Base-by-base conservation (phyloP, 2,113 vertebrate genomes). In the Chloropsis hardwickii region DNA sequence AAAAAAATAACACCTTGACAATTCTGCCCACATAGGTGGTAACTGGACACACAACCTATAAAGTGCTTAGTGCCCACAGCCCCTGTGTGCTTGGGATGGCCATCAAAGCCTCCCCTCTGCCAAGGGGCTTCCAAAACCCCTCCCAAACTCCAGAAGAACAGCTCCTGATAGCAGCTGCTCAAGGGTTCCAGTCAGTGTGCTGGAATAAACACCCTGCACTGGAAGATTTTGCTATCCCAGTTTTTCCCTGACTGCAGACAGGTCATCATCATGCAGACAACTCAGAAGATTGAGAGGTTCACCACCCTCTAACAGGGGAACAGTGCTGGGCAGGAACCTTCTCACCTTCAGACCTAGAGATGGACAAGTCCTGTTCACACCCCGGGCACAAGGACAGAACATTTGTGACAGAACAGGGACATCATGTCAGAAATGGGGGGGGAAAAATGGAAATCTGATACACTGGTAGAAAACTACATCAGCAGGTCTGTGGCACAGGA, bases 311-410 rank as follows among this genome's bases (percentile, higher is more conserved):
- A 33, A 15, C 6, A 37, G 27, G 18, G 9, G 24, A 72, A 42
- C 0, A n/a, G 23, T 1, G 22, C 19, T 31, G 69, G 69, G 39
- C 78, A 69, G 14, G 25, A 86, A 48, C 14, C 45, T 53, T 2
- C 44, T 21, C 8, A 45, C 11, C 62, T 33, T 16, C 58, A 62
- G 10, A n/a, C 7, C 28, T 2, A 9, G 12, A 23, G n/a, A 35
- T 4, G 57, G 51, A 23, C 0, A 0, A 11, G n/a, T 28, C n/a
- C 29, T 29, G 23, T 0, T 60, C 72, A 33, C 20, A 11, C 1
- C 6, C 48, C 39, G 6, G 35, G 24, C 14, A 11, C 24, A 33
- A 42, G 33, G 51, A n/a, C 11, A 5, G 6, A 65, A 45, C 8
- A 28, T 1, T 17, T 1, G 0, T 15, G 23, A 8, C 11, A 22